Base-by-base conservation (phyloP, 2,888 invertebrate species). In the Ctenicera cuprea region DNA sequence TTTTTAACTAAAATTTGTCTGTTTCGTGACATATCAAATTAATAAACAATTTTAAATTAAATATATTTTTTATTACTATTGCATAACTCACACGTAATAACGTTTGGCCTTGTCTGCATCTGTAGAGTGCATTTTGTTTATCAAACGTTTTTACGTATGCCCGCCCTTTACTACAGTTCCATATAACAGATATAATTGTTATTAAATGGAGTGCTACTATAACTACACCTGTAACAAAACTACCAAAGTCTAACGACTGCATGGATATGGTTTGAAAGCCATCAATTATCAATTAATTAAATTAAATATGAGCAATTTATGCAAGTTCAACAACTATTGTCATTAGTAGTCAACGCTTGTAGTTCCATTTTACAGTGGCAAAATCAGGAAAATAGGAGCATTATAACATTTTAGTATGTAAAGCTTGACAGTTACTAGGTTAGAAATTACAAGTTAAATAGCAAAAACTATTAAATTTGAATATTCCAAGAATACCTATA, bases 131-230 rank as follows among this genome's bases (percentile, higher is more conserved):
- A 20, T 54, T 30, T n/a, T 8, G 8, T 54, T 33, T 54, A 54
- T 54, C 54, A 54, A 54, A 54, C 14, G 52, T n/a, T 52, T 50
- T 52, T 26, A 52, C 52, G 16, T 43, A 26, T 5, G 5, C 26
- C 26, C 2, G 3, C 5, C 3, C 5, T 26, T 2, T 26, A 26
- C 2, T 26, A 26, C 3, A 26, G 5, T 26, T 26, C 26, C 5
- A 26, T 26, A 3, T 26, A 26, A 26, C 5, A 26, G 26, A 26
- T 26, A 26, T 26, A 26, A 22, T 52, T 26, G 14, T 1, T 26
- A 52, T 52, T 52, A 52, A 52, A 11, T 52, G 52, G 3, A n/a
- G 20, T 20, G 1, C 45, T 18, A 7, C 52, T 52, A 22, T 22
- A n/a, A 52, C n/a, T 22, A 30, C 52, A n/a, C 30, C 30, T 52